A percentile compares a stretch with the other conserved stretches of the same genome.
Conservation (phyloP, 1,140 invertebrate genomes). For the Musca vetustissima region DNA sequence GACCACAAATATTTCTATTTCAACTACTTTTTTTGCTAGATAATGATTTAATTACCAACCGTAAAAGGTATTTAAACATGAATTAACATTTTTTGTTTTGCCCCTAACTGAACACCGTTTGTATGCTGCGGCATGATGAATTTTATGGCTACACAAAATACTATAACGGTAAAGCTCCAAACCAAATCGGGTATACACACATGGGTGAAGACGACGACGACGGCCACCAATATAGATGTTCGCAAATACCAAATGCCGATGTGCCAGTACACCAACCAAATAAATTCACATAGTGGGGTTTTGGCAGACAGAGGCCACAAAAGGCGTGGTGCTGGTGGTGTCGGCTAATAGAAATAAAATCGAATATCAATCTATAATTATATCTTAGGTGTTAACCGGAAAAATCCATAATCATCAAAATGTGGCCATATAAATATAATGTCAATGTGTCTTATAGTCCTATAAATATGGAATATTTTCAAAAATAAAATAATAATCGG, state of each 20-base stretch:
- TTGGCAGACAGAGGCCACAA: neutral
- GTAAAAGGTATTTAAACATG: neutral
- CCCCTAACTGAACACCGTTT: no score
- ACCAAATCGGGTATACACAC: neutral
- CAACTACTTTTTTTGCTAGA: neutral
- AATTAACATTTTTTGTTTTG: no score
- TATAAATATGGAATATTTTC: no score
- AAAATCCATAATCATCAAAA: neutral
- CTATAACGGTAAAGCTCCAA: slow-evolving; percentile 4
- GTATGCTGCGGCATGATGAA: neutral
- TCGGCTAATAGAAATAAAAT: neutral
- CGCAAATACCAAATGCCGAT: neutral
- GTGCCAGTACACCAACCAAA: no score
- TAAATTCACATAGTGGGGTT: no score
- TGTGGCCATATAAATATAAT: no score
- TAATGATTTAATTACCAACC: slow-evolving; percentile 18
- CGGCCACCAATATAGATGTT: neutral
- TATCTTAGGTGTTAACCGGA: neutral
- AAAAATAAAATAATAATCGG: no score
- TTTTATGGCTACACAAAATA: neutral
- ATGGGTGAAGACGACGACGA: neutral
- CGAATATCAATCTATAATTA: neutral
- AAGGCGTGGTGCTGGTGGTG: slow-evolving; percentile 18
- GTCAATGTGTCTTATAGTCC: no score
- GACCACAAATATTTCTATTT: slow-evolving; percentile 8